Conservation (phyloP, 1,140 invertebrate species). For the Drosophila pachea region DNA sequence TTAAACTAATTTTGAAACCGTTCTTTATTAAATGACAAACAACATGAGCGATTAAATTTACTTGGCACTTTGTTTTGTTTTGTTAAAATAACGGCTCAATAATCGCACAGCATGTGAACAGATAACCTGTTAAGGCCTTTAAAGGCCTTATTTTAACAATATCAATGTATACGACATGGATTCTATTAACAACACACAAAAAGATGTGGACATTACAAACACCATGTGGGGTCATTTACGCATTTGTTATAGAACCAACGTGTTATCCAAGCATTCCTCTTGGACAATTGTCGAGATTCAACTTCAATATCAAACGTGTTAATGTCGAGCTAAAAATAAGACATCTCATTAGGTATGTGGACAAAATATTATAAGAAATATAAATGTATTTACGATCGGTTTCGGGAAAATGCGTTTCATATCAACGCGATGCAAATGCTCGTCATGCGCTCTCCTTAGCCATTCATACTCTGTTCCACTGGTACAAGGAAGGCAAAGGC, state of each 20-base stretch:
- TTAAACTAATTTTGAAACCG: too few relatives aligned
- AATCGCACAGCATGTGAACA: too few relatives aligned
- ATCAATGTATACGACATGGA: not conserved
- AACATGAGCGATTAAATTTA: too few relatives aligned
- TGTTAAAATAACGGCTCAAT: too few relatives aligned
- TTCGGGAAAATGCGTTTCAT: slow-evolving; percentile 90
- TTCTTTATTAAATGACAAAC: too few relatives aligned
- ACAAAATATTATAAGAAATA: not conserved
- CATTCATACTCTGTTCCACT: slow-evolving; percentile 80
- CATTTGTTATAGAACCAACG: slow-evolving; percentile 75
- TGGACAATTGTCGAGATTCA: slow-evolving; percentile 54
- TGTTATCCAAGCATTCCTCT: slow-evolving; percentile 59
- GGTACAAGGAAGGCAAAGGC: slow-evolving; percentile 89
- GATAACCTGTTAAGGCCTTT: too few relatives aligned
- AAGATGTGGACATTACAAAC: slow-evolving; percentile 8
- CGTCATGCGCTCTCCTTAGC: slow-evolving; percentile 86
- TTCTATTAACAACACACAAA: not conserved
- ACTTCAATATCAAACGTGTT: slow-evolving; percentile 37
- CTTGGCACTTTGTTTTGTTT: too few relatives aligned
- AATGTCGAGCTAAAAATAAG: slow-evolving; percentile 40
- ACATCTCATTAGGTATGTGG: not conserved
- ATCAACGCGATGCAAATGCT: slow-evolving; percentile 88
- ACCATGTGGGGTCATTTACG: slow-evolving; percentile 64
- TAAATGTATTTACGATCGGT: slow-evolving; percentile 82
- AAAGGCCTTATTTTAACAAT: not conserved